Conservation (phyloP, 2,797 vertebrate species). For the Chrysocyon brachyurus region DNA sequence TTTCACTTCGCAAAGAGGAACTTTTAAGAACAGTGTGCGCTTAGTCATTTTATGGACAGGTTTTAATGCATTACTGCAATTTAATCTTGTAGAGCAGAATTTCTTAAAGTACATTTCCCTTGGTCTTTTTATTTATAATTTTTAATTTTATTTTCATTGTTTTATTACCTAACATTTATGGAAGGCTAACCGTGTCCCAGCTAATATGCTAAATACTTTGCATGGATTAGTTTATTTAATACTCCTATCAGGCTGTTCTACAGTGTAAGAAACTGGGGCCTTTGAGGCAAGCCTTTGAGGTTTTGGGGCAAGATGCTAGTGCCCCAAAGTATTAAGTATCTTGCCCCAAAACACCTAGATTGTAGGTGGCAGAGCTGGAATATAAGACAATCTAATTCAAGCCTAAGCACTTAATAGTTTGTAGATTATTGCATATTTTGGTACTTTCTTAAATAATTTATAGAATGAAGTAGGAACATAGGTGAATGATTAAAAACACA, state of each 20-base stretch:
- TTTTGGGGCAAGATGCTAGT: too few relatives aligned
- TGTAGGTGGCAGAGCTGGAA: not conserved
- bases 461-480: not conserved
- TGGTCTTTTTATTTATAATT: not conserved
- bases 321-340: not conserved
- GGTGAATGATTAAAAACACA: not conserved
- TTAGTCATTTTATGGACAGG: not conserved
- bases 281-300: not conserved
- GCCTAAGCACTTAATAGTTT: not conserved
- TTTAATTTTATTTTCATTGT: slow-evolving; percentile 15
- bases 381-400: not conserved
- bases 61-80: not conserved
- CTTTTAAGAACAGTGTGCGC: not conserved
- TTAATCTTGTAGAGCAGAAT: not conserved
- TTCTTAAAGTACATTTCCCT: not conserved
- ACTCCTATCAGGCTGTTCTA: not conserved
- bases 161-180: not conserved
- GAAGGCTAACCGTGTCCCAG: not conserved
- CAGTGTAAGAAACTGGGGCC: not conserved
- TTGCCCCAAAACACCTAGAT: not conserved
- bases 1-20: not conserved
- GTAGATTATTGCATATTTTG: not conserved
- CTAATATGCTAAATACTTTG: not conserved
- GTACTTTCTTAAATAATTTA: not conserved
- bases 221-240: not conserved